A percentile compares a stretch with the other conserved stretches of the same genome.
These are phyloP conservation scores for Anolis apletophallus DNA, from an alignment of 2,797 vertebrate species.

Conservation along the genomic window DNA sequence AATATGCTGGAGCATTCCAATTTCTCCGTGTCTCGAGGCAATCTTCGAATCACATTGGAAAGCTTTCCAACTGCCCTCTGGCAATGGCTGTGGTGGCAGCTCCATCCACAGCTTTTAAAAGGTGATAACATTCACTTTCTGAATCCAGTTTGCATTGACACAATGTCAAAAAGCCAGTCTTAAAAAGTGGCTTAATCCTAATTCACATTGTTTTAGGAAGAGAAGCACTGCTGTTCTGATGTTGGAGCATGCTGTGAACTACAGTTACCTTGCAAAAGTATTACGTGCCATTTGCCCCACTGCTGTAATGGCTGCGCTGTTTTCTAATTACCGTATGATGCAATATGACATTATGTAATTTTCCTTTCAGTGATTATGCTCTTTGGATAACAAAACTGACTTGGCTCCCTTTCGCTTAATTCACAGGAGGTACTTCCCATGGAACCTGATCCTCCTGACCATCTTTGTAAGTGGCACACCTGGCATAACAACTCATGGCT, in stretches of 20 bases:
- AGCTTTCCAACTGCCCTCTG: not conserved
- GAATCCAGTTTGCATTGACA: not conserved
- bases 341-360: constrained; percentile 14
- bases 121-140: not conserved
- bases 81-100: not conserved
- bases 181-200: not conserved
- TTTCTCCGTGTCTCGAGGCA: not conserved
- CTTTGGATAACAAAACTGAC: constrained; percentile 2
- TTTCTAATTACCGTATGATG: constrained; percentile 32
- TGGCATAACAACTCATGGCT: not conserved
- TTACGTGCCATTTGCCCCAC: not conserved
- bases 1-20: not conserved
- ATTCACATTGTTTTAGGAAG: not conserved
- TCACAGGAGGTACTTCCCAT: constrained; percentile 91
- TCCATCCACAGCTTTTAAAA: not conserved
- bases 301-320: not conserved
- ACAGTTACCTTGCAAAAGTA: not conserved
- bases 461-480: constrained; percentile 88
- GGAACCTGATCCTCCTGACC: constrained; percentile 91
- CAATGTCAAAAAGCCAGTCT: not conserved
- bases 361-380: not conserved
- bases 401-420: constrained; percentile 36
- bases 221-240: fast-evolving
- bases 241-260: fast-evolving
- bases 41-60: not conserved